A percentile compares a stretch with the other conserved stretches of the same genome.
Conservation (phyloP, 2,888 invertebrate species). For the Serrognathus titanus region DNA sequence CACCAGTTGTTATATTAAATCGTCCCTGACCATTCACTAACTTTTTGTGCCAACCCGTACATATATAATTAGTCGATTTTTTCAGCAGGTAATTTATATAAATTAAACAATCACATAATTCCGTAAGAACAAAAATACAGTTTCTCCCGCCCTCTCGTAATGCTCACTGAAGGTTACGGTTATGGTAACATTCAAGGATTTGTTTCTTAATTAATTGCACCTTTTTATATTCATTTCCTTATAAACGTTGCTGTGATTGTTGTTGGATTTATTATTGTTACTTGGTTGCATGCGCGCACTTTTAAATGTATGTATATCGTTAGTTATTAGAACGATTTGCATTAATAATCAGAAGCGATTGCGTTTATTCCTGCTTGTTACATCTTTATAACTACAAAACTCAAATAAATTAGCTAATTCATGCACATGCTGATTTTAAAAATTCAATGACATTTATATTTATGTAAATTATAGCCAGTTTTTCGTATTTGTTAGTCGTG, state of each 20-base stretch:
- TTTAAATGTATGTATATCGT: background rate
- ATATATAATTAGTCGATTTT: too few species aligned
- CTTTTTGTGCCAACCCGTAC: too few species aligned
- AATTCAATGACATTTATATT: too few species aligned
- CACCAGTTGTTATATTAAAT: background rate
- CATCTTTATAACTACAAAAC: too few species aligned
- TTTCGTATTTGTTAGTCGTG: too few species aligned
- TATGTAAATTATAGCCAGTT: too few species aligned
- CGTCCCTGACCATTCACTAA: background rate
- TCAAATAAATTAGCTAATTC: too few species aligned
- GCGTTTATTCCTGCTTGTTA: too few species aligned
- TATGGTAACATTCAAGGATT: constrained; percentile 8
- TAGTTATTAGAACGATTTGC: background rate
- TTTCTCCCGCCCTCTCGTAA: background rate
- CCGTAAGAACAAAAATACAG: background rate
- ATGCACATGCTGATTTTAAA: too few species aligned
- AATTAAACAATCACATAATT: background rate
- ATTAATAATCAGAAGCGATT: background rate
- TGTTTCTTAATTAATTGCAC: constrained; percentile 5
- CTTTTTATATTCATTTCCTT: constrained; percentile 1
- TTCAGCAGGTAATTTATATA: too few species aligned
- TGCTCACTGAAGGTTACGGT: constrained; percentile 4
- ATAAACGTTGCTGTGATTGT: background rate
- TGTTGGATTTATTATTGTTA: background rate
- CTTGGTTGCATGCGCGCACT: background rate